Evolutionary conservation across 2,888 invertebrate species (phyloP).

Genomic region (Poecilus cupreus): DNA sequence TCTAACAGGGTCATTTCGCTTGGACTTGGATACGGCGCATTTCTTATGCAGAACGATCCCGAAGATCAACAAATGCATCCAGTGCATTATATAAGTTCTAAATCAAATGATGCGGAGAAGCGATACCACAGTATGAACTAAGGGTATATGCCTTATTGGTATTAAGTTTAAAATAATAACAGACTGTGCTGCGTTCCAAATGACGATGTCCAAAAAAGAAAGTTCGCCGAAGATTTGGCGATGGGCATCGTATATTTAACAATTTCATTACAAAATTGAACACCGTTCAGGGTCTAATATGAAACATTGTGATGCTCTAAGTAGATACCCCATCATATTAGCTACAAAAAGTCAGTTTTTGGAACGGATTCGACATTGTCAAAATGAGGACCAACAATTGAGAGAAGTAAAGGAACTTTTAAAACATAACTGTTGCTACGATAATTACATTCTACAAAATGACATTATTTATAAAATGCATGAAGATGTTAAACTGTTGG

Average conservation of each 20-base stretch:
- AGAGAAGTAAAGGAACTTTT: not conserved
- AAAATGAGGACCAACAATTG: not conserved
- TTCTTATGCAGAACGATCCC: too few species aligned
- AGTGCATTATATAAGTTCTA: too few species aligned
- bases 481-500: not conserved
- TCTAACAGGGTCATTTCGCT: too few species aligned
- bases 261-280: slow-evolving; percentile 19
- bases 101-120: too few species aligned
- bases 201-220: slow-evolving; percentile 59
- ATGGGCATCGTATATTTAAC: slow-evolving; percentile 13
- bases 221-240: slow-evolving; percentile 7
- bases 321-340: too few species aligned
- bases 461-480: not conserved
- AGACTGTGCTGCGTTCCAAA: slow-evolving; percentile 57
- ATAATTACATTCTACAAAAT: slow-evolving; percentile 15
- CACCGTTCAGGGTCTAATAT: slow-evolving; percentile 13
- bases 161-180: slow-evolving; percentile 25
- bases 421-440: not conserved
- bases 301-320: slow-evolving; percentile 41
- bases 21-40: too few species aligned
- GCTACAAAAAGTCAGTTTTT: too few species aligned
- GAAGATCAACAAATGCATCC: too few species aligned
- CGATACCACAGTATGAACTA: too few species aligned
- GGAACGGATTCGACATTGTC: too few species aligned
- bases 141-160: not conserved